Evolutionary conservation across 1,140 invertebrate genomes (phyloP), one percentile per base, ranked within the genome.

Genomic region (Forficula auricularia): DNA sequence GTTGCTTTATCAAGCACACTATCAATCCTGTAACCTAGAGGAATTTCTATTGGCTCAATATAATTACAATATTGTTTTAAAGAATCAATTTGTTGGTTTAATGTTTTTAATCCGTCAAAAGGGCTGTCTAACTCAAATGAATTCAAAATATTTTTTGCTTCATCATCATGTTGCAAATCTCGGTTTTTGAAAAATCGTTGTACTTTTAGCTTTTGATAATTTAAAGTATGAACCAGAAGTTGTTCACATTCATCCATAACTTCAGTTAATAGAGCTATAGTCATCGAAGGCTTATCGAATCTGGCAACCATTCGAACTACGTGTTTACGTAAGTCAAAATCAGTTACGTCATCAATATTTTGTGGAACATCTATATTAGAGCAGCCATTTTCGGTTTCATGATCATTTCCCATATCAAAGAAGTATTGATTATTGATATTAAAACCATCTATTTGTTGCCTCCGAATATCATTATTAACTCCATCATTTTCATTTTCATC

Each of bases 81-180:
- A 15, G 49, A 46, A 6, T 45, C 42, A 10, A 50, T 48, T 46
- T 50, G 47, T 10, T 48, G 43, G 18, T 48, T 33, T 38, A 46
- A 43, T 1, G 35, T 44, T 46, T 46, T 50, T 8, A 50, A 38
- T 18, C 31, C 34, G 14, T 48, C 34, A 20, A 48, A 50, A 8
- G 34, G 40, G 44, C 37, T 50, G 0, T 46, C 19, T 9, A 35
- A 46, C 12, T 46, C 33, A 30, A 40, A 34, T 20, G 42, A 42
- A 39, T 27, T 10, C 9, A 38, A 41, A 9, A 50, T 20, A 18
- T 46, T 32, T n/a, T 42, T 18, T 12, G 44, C 18, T 15, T 38
- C 3, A 33, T 40, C 31, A 19, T 47, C 18, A 16, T 49, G 18
- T 27, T 45, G 30, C 32, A 22, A 15, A 15, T 47, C 19, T 22